These are phyloP conservation scores for Drosophila tani DNA, from an alignment of 1,140 invertebrate genomes.

Conservation along the genomic window DNA sequence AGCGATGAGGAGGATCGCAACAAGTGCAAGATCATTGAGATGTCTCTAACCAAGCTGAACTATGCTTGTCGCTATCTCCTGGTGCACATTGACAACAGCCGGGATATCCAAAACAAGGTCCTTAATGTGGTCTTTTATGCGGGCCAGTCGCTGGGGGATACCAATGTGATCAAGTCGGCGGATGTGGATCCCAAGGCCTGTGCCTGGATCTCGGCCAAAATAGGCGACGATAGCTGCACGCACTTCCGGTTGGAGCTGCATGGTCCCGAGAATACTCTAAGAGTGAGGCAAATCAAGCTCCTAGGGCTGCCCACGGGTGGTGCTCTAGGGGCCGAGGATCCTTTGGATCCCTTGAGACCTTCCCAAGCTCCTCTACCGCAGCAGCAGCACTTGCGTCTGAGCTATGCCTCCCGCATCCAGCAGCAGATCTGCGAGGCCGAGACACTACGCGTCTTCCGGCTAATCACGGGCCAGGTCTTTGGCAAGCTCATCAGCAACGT, in stretches of 20 bases:
- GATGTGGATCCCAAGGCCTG: conserved; percentile 92
- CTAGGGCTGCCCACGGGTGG: conserved; percentile 64
- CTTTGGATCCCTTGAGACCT: not conserved
- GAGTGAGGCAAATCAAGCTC: conserved; percentile 92
- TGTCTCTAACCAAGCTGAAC: conserved; percentile 84
- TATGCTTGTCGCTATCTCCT: conserved; percentile 87
- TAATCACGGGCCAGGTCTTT: conserved; percentile 95
- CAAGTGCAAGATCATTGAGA: conserved; percentile 92
- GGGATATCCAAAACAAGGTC: conserved; percentile 97
- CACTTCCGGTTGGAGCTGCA: conserved; percentile 93
- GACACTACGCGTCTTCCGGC: conserved; percentile 96
- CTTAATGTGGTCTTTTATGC: conserved; percentile 92
- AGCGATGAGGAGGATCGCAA: conserved; percentile 98
- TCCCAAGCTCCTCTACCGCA: conserved; percentile 40
- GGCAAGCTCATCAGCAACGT: conserved; percentile 91
- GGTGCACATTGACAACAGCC: conserved; percentile 96
- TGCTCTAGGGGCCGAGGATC: conserved; percentile 2
- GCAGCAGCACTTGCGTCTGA: conserved; percentile 59
- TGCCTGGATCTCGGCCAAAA: conserved; percentile 94
- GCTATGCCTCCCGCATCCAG: conserved; percentile 88
- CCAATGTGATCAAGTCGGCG: conserved; percentile 91
- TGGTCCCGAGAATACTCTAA: conserved; percentile 95
- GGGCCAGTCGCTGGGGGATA: conserved; percentile 92
- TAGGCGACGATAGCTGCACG: conserved; percentile 86
- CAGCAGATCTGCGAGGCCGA: conserved; percentile 96